Evolutionary conservation across 2,113 vertebrate species (phyloP).

Genomic region (Pagrus major): DNA sequence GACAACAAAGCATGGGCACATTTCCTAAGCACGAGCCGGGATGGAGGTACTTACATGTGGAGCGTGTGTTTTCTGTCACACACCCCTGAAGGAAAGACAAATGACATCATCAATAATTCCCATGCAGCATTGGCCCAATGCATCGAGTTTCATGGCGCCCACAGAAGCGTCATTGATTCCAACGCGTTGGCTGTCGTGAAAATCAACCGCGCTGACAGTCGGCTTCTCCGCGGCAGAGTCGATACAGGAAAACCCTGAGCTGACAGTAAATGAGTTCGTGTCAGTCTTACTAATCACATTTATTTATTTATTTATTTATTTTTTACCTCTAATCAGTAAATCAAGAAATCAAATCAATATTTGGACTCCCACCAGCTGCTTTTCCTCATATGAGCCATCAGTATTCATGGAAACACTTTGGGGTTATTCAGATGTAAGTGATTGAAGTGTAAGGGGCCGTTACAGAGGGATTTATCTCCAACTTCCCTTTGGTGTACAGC

Average conservation of each 20-base stretch:
- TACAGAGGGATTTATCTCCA: neutral
- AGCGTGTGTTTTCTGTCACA: conserved; percentile 8
- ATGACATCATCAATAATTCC: neutral
- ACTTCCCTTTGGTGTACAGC: neutral
- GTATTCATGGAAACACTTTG: conserved; percentile 58
- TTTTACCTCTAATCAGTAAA: conserved; percentile 37
- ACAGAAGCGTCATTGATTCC: conserved; percentile 16
- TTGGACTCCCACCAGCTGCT: conserved; percentile 48
- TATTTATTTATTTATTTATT: no score
- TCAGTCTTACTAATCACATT: conserved; percentile 26
- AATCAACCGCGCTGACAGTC: neutral
- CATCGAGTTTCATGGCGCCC: neutral
- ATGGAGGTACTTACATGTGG: neutral
- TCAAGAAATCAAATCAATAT: conserved; percentile 54
- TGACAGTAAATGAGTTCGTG: conserved; percentile 21
- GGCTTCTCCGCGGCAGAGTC: neutral
- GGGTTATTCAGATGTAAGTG: conserved; percentile 13
- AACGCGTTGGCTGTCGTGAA: neutral
- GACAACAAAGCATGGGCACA: neutral
- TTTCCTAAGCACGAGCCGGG: neutral
- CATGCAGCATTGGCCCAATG: neutral
- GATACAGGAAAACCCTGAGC: neutral
- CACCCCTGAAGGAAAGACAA: neutral
- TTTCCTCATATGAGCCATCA: conserved; percentile 56
- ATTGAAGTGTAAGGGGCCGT: conserved; percentile 18